Base-by-base conservation (phyloP, 2,797 vertebrate species). In the Sebastes reedi region DNA sequence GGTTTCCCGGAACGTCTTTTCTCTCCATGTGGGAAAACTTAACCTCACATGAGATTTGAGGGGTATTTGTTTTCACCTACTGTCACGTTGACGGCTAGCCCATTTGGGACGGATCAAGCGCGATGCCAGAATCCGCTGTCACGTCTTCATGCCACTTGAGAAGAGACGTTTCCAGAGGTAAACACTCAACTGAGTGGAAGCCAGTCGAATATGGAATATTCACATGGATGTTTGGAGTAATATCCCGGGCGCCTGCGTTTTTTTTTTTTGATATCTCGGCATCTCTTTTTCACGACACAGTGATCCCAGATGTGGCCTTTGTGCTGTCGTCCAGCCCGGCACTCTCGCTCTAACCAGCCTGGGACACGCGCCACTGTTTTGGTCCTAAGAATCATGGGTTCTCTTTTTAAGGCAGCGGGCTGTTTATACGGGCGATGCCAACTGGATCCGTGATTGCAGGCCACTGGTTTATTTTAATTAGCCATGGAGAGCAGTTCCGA, bases 401-500 rank as follows among this genome's bases (percentile, higher is more conserved):
- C 71, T 75, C 71, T 59, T 78, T 87, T 86, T 60, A 76, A 90
- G 79, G 84, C 82, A 86, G 50, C 24, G 27, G 24, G 67, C 74
- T 91, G 93, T 94, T 91, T 94, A 94, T 91, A 87, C 6, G 77
- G 67, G 13, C 42, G 1, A 12, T 82, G 88, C 92, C 92, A 94
- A 82, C 74, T 87, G 88, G 86, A 88, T 80, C 83, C 65, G 6
- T 92, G 90, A 93, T 90, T 85, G 85, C 76, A 85, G 84, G 87
- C 80, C 88, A 86, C 86, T 75, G 79, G 89, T 92, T 93, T 90
- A 85, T 89, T 88, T 94, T 89, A 93, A 94, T 94, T 93, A 93
- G 85, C 77, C 91, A 81, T 87, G 84, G 91, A 93, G 91, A 91
- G 82, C 80, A 89, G 91, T 92, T 92, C 92, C 86, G 82, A 87